A percentile compares a stretch with the other conserved stretches of the same genome.
phyloP scores from a whole-genome alignment of 2,113 vertebrate species.

The Phodopus roborovskii region DNA sequence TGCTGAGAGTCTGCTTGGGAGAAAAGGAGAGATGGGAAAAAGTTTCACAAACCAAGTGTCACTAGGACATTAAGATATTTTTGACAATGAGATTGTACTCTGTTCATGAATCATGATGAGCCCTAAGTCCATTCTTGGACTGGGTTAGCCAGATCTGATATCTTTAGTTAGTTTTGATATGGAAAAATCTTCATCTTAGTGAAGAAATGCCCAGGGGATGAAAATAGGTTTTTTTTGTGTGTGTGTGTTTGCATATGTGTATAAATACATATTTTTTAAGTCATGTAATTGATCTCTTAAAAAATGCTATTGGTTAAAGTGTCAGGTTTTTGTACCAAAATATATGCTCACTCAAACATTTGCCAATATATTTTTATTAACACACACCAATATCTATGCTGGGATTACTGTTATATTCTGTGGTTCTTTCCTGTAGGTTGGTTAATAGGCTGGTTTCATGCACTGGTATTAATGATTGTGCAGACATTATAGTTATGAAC shows the following conservation, averaged over 20 bases:
- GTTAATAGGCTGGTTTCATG: background rate
- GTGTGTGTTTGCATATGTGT: background rate
- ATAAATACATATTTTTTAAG: background rate
- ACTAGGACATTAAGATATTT: background rate
- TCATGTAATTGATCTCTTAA: background rate
- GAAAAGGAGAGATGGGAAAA: background rate
- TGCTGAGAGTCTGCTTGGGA: background rate
- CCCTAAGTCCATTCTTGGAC: background rate
- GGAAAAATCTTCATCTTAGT: constrained; percentile 2
- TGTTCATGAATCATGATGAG: constrained; percentile 36
- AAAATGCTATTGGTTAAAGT: constrained; percentile 5
- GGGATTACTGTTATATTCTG: background rate
- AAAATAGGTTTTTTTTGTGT: background rate
- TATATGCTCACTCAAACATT: background rate
- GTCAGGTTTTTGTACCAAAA: background rate
- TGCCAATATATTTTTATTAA: background rate
- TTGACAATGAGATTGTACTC: constrained; percentile 1
- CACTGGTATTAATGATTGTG: background rate
- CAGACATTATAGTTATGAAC: background rate
- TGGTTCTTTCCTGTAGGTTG: background rate
- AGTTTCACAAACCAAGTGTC: background rate
- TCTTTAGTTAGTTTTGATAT: constrained; percentile 43
- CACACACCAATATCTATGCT: background rate
- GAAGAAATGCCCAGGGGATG: constrained; percentile 23
- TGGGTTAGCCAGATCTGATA: background rate